Evolutionary conservation across 2,113 vertebrate genomes (phyloP).

Genomic region (Chitala chitala): DNA sequence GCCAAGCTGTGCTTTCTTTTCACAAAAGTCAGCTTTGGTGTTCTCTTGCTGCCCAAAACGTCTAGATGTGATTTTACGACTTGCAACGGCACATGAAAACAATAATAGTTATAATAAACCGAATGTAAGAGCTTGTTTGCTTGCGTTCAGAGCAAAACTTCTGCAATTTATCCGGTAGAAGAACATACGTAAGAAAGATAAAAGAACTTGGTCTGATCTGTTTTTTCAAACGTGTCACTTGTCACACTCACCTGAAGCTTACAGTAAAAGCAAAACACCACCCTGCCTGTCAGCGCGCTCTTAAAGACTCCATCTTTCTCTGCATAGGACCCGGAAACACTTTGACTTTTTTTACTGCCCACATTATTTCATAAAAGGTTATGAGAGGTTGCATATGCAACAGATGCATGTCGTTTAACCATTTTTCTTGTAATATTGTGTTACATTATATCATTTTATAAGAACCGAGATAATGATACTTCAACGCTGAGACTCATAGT

Average conservation of each 20-base stretch:
- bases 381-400: too few species aligned
- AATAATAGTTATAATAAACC: background rate
- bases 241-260: background rate
- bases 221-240: background rate
- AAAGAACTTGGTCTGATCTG: background rate
- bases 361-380: too few species aligned
- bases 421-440: too few species aligned
- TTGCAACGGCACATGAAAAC: background rate
- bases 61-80: background rate
- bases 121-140: background rate
- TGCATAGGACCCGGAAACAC: slow-evolving; percentile 28
- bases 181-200: background rate
- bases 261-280: background rate
- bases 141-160: background rate
- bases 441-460: too few species aligned
- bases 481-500: too few species aligned
- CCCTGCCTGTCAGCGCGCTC: slow-evolving; percentile 16
- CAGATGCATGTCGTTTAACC: too few species aligned
- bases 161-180: background rate
- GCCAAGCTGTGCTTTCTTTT: background rate
- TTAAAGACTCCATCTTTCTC: slow-evolving; percentile 24
- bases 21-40: background rate
- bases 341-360: too few species aligned
- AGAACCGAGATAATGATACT: too few species aligned
- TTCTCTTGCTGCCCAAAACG: background rate